Percentiles rank a stretch among this genome's conserved stretches.
These are phyloP conservation scores for Pyrrhosoma nymphula DNA, from an alignment of 2,888 invertebrate species.

Conservation along the genomic window DNA sequence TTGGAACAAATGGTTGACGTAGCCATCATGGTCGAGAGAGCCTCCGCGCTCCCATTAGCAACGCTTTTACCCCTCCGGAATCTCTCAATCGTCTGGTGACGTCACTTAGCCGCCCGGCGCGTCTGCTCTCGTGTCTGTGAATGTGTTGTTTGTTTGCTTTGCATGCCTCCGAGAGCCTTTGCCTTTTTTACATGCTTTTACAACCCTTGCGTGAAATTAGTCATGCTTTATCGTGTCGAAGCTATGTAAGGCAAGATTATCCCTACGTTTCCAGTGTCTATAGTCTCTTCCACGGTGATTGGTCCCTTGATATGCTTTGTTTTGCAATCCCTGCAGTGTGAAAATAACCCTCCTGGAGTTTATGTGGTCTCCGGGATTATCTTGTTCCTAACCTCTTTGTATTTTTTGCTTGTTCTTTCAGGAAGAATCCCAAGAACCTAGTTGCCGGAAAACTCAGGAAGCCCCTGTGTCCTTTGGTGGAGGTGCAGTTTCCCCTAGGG, in stretches of 20 bases:
- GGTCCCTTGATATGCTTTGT: neutral
- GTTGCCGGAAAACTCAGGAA: neutral
- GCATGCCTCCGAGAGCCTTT: neutral
- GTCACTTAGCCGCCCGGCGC: neutral
- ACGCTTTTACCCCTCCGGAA: constrained; percentile 16
- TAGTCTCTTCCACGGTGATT: neutral
- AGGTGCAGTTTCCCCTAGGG: neutral
- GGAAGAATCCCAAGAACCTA: neutral
- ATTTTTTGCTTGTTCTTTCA: neutral
- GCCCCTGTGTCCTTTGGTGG: neutral
- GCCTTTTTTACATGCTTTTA: too few species aligned
- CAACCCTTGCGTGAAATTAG: too few species aligned
- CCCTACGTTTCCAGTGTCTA: too few species aligned
- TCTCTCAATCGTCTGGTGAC: constrained; percentile 8
- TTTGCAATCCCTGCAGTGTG: neutral
- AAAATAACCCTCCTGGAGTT: neutral
- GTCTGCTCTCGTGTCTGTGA: neutral
- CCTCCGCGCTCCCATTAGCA: neutral
- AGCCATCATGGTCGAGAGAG: neutral
- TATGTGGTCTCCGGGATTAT: neutral
- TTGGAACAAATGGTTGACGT: neutral
- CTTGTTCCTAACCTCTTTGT: neutral
- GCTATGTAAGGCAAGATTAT: too few species aligned
- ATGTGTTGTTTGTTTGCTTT: neutral
- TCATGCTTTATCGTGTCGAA: too few species aligned